Base-by-base conservation (phyloP, 2,113 vertebrate genomes). In the Entelurus aequoreus region DNA sequence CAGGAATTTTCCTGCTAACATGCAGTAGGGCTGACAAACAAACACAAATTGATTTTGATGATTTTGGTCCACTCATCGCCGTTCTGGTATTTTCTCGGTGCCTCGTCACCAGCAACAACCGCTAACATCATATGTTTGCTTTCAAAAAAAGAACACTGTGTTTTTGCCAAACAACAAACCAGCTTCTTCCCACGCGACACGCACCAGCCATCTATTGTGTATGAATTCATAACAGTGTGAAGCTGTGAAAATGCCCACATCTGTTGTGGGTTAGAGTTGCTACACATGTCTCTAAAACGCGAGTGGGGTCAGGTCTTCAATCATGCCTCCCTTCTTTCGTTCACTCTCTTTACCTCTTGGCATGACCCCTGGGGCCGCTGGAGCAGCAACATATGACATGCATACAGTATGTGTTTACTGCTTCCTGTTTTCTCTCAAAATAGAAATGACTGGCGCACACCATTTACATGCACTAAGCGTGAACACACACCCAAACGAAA, bases 251-350 rank as follows among this genome's bases (percentile, higher is more conserved):
- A 54, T 14, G 60, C 55, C 62, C 60, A 80, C 78, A 84, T 85
- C 83, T 86, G 84, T 76, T 79, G 68, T 68, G 55, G 14, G 65
- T 87, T 79, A 85, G 63, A 75, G 65, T 63, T 68, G 69, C 76
- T 80, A 70, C 72, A 80, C 38, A 15, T 16, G 54, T 60, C 46
- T 83, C 69, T 65, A 63, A 65, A 66, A 76, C 64, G 49, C 66
- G 66, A 68, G 75, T 28, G 71, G 73, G 80, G 79, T 66, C 66
- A 56, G 71, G 54, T 73, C 74, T 85, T 84, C 80, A 80, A 74
- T 82, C 79, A 75, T 56, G 10, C n/a, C 50, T 62, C 48, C 65
- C 21, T 11, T 15, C 46, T 16, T 53, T 60, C 59, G 47, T 50
- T 15, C 50, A 37, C 16, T 63, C 11, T 64, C n/a, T 51, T 48